Evolutionary conservation across 2,797 vertebrate species (phyloP).

Genomic region (Lateolabrax maculatus): DNA sequence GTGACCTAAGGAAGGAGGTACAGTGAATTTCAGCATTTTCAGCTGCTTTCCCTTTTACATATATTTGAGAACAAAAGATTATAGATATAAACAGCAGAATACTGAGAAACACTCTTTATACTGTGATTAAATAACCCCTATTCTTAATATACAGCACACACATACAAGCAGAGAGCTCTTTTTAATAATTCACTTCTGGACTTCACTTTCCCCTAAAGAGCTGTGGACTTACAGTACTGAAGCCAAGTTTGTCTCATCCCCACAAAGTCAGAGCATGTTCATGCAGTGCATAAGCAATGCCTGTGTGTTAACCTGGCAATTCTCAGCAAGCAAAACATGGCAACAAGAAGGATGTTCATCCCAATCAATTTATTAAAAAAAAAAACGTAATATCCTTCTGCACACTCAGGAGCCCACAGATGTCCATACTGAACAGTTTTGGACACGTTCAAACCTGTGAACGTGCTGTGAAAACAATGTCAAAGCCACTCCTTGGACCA

Average conservation of each 20-base stretch:
- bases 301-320: constrained; percentile 65
- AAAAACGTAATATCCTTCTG: constrained; percentile 46
- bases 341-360: constrained; percentile 39
- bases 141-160: background rate
- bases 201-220: constrained; percentile 7
- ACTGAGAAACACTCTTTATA: background rate
- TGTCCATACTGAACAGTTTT: constrained; percentile 35
- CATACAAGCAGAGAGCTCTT: constrained; percentile 5
- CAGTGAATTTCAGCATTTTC: background rate
- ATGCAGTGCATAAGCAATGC: constrained; percentile 27
- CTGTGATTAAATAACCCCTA: background rate
- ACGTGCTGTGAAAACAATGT: constrained; percentile 14
- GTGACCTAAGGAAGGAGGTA: background rate
- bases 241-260: constrained; percentile 10
- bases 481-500: constrained; percentile 6
- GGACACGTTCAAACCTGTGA: constrained; percentile 17
- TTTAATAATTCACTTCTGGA: constrained; percentile 44
- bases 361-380: constrained; percentile 49
- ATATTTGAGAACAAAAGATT: background rate
- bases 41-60: background rate
- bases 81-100: background rate
- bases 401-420: constrained; percentile 31
- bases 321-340: constrained; percentile 43
- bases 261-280: constrained; percentile 33
- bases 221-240: constrained; percentile 7